phyloP scores from a whole-genome alignment of 1,140 invertebrate genomes.

The Coenobita brevimanus region DNA sequence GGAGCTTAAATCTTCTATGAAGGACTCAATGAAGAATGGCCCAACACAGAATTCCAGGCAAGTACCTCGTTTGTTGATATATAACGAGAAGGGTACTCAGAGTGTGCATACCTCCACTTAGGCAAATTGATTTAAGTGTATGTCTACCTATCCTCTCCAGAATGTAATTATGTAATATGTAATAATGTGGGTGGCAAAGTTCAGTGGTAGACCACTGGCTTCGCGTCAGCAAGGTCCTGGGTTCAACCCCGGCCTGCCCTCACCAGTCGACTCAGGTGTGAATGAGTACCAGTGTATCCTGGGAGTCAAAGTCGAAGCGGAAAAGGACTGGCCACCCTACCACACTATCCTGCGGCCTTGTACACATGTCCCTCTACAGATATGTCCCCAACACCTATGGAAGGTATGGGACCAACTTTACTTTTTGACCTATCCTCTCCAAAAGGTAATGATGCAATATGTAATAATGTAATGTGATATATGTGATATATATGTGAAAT shows the following conservation, averaged over 20 bases:
- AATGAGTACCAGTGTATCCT: not conserved
- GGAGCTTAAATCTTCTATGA: conserved; percentile 9
- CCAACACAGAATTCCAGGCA: conserved; percentile 5
- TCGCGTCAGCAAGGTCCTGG: conserved; percentile 13
- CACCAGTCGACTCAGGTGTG: not conserved
- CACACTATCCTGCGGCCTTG: too few species aligned
- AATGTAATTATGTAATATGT: not conserved
- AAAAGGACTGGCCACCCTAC: not conserved
- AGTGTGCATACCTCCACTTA: not conserved
- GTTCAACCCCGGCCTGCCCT: not conserved
- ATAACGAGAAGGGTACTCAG: not conserved
- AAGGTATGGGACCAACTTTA: too few species aligned
- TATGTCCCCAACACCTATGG: too few species aligned
- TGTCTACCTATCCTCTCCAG: too few species aligned
- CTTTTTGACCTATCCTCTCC: too few species aligned
- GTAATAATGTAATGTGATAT: not conserved
- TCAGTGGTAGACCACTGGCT: not conserved
- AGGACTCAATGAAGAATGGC: conserved; percentile 21
- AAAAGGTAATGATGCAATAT: too few species aligned
- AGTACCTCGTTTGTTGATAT: not conserved
- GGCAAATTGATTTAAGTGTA: too few species aligned
- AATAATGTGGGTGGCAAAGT: not conserved
- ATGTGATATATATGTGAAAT: not conserved
- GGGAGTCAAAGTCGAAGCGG: not conserved
- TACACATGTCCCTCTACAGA: too few species aligned